Conservation (phyloP, 2,113 vertebrate species). For the crab-eating macaque (Macaca fascicularis) region DNA sequence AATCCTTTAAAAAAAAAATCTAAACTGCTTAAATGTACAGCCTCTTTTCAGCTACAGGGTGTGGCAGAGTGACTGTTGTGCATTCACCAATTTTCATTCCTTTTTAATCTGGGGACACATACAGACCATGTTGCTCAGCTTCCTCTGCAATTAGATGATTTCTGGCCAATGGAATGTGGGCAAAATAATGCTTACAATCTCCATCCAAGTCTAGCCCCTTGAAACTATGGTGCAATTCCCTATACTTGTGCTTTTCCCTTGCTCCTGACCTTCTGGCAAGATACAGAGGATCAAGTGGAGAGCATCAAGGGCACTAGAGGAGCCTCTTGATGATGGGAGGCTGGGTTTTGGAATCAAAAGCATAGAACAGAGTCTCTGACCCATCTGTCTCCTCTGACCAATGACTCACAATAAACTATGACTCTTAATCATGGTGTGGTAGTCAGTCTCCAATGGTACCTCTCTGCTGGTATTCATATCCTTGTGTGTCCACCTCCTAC, state of each 20-base stretch:
- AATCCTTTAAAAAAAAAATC: background rate
- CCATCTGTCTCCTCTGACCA: background rate
- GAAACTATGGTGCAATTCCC: background rate
- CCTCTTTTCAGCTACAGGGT: slow-evolving; percentile 40
- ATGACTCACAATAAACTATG: background rate
- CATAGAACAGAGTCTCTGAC: background rate
- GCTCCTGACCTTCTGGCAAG: background rate
- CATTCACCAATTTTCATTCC: background rate
- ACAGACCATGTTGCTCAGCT: background rate
- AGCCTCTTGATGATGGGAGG: background rate
- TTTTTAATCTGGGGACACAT: background rate
- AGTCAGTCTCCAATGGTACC: rapidly evolving
- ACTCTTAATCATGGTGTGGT: background rate
- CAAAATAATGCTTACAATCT: background rate
- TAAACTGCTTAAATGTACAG: background rate
- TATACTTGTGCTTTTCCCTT: rapidly evolving
- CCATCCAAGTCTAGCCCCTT: background rate
- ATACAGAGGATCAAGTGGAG: background rate
- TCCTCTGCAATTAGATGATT: background rate
- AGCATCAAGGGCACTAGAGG: background rate
- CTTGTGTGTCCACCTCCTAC: background rate
- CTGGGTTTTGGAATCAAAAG: background rate
- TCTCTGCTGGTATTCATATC: background rate
- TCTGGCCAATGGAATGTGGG: background rate
- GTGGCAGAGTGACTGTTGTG: background rate